Evolutionary conservation across 2,888 invertebrate species (phyloP), one percentile per base, ranked within the genome.

Genomic region (Caenorhabditis macrosperma): DNA sequence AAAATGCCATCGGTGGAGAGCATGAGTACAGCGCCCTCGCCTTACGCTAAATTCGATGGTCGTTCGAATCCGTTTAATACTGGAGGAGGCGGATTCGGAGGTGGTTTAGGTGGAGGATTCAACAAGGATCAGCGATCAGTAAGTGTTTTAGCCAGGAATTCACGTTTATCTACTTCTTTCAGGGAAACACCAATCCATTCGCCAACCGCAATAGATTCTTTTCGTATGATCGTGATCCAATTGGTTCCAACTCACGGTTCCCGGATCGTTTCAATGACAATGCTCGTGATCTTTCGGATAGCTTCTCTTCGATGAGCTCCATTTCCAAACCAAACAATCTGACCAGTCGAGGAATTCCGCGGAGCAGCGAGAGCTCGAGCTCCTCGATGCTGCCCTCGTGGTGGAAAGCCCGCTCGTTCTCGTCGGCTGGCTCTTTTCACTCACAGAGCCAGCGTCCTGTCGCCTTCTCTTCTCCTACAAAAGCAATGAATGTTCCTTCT

Each of bases 381-480:
- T 38, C 38, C 2, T 38, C 38, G n/a, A 28, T 68, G 50, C 48
- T 72, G 35, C 71, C 80, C 4, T 46, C 55, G 12, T 67, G 76
- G 71, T 71, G 71, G 67, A 67, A 76, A 46, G 63, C 46, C 15
- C 46, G 76, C 12, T 75, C 80, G 3, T 80, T 80, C 66, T 76
- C 80, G 9, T 71, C 80, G 24, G 80, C 80, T 4, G 76, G 52
- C 46, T 80, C 74, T 6, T 69, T 61, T 41, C 66, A 76, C 41
- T 76, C 80, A 3, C 75, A 68, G 28, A 69, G 61, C 17, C 71
- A 71, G 24, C 24, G 71, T 33, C 41, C 67, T 7, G 44, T 26
- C 9, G 48, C 69, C 20, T 76, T 67, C 22, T 55, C 59, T 20
- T 20, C 64, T 20, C 35, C 61, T 17, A 55, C 46, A 22, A 52